Evolutionary conservation across 2,888 invertebrate species (phyloP), one percentile per base, ranked within the genome.

Genomic region (Acanthosepion esculentum): DNA sequence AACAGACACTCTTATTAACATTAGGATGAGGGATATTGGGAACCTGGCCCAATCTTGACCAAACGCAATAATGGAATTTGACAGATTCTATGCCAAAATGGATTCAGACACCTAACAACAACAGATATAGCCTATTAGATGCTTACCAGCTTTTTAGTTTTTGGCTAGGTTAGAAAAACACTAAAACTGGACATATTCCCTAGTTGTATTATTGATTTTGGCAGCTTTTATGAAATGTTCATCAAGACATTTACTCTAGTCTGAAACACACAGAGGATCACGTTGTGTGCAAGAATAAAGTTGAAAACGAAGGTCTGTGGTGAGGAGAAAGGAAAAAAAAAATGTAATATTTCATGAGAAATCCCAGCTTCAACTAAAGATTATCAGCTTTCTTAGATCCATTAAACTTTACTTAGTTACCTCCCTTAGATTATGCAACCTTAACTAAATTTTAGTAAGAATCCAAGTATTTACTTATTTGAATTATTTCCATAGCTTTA

Each of bases 71-170:
- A 93, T 93, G 93, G 93, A 93, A 93, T 53, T 93, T 93, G 93
- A 93, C 93, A 93, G 93, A 93, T 93, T 93, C 93, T 93, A 50
- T 53, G 93, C 93, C 93, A 93, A 93, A 93, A 93, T 93, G 93
- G 93, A 93, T 93, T 93, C 93, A 93, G 93, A 93, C 93, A 93
- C 93, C 93, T 93, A 93, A 53, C 93, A 93, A 93, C 93, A 93
- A 93, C 93, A 93, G 93, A 93, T 93, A 93, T 93, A 93, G 93
- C 93, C 93, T 93, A 93, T 93, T 93, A 53, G 93, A 93, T 93
- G 53, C 93, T 93, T 53, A 93, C 93, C 93, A 93, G 93, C 93
- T 93, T 93, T 93, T 93, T 93, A 93, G 93, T 53, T 93, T 93
- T 93, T 93, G 93, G 93, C 93, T 93, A n/a, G 50, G 53, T 93